Evolutionary conservation across 2,888 invertebrate species (phyloP), one percentile per base, ranked within the genome.

Genomic region (Eilema griseolum): DNA sequence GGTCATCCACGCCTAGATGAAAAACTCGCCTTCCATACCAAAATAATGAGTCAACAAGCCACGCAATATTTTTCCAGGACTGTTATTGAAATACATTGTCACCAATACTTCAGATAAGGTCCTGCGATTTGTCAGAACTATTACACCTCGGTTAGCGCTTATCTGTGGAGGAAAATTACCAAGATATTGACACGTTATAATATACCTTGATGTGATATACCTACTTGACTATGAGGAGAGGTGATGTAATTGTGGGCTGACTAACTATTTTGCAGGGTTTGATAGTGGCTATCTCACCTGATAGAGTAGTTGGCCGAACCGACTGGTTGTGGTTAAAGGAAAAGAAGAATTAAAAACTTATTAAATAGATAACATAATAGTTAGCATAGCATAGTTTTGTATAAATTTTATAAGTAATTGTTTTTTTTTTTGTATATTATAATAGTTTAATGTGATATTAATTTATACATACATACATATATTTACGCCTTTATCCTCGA

Each of bases 51-150:
- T 52, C 52, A 52, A 52, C 10, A 52, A n/a, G 8, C 10, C n/a
- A 52, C n/a, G 52, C 52, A 52, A n/a, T 52, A 52, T n/a, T 52
- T 46, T 52, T 52, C 52, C 52, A 52, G 52, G 52, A 52, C 52
- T 52, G 52, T 52, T 52, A 52, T 52, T 10, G 2, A 52, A 52
- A 52, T 10, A 52, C 10, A 10, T 52, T 52, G n/a, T 52, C 52
- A n/a, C 52, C 3, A 20, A n/a, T 10, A 52, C 52, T 46, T 46
- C 20, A 46, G 46, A 52, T 52, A 52, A 52, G 52, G 52, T 52
- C 52, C 52, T 52, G 52, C 52, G 52, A 52, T 52, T n/a, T 52
- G 20, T 52, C 52, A 52, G 52, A n/a, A 52, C 16, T 46, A 46
- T 46, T 20, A 20, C 52, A 52, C 10, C 52, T 8, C 52, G 52